These are phyloP conservation scores for Jordanella pulchra DNA, from an alignment of 2,797 vertebrate genomes.

Conservation along the genomic window DNA sequence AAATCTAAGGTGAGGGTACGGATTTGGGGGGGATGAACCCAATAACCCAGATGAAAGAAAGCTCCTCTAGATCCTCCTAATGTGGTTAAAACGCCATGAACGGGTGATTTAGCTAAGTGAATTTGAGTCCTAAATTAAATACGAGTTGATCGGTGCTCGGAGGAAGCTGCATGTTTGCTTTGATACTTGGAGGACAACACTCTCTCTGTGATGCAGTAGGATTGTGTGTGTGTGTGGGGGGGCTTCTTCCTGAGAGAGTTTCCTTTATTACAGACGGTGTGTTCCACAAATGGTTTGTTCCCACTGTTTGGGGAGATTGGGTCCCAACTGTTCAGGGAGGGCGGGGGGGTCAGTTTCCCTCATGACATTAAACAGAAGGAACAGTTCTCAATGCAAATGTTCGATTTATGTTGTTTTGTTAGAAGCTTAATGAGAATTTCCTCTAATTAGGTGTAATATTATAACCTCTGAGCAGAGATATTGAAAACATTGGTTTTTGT, in stretches of 20 bases:
- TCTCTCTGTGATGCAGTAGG: slow-evolving; percentile 52
- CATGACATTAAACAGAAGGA: neutral
- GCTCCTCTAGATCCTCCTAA: slow-evolving; percentile 33
- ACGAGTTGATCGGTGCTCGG: slow-evolving; percentile 37
- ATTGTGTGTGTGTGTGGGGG: too few relatives aligned
- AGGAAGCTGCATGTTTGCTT: slow-evolving; percentile 28
- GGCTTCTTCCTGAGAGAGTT: slow-evolving; percentile 16
- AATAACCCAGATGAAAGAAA: slow-evolving; percentile 33
- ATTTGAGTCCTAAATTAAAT: slow-evolving; percentile 51
- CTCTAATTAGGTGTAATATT: neutral
- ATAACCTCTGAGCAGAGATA: neutral
- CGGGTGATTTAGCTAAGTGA: slow-evolving; percentile 46
- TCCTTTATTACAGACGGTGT: slow-evolving; percentile 49
- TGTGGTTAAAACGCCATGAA: slow-evolving; percentile 49
- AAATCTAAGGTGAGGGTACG: slow-evolving; percentile 18
- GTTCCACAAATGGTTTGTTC: slow-evolving; percentile 18
- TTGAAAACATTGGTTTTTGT: too few relatives aligned
- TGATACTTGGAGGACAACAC: slow-evolving; percentile 52
- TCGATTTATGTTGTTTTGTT: neutral
- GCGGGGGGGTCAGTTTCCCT: slow-evolving; percentile 23
- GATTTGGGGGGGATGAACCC: slow-evolving; percentile 40
- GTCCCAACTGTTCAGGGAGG: neutral
- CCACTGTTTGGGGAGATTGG: slow-evolving; percentile 3
- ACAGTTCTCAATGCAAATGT: too few relatives aligned
- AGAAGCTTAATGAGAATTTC: neutral